phyloP scores from a whole-genome alignment of 2,797 vertebrate genomes.

The Sus cebifrons region DNA sequence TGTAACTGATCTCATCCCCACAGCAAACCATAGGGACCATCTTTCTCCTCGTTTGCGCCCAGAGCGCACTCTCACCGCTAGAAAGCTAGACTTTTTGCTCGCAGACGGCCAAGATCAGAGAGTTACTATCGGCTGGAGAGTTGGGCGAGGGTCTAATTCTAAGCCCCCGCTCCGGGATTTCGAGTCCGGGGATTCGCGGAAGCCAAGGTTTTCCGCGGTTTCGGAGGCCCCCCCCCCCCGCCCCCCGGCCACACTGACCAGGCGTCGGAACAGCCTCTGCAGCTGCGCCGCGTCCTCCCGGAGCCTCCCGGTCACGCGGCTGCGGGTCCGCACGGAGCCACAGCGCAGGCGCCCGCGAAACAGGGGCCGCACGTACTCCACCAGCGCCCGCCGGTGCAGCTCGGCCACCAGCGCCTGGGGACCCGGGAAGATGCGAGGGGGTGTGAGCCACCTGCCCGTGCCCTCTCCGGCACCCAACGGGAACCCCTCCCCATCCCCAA shows the following conservation, averaged over 20 bases:
- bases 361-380: conserved; percentile 95
- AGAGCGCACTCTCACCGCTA: fast-evolving
- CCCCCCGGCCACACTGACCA: conserved; percentile 90
- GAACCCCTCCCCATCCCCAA: background rate
- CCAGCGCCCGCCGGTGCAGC: conserved; percentile 93
- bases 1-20: background rate
- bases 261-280: conserved; percentile 94
- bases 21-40: fast-evolving
- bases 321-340: conserved; percentile 94
- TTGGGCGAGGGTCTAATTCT: background rate
- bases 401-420: conserved; percentile 93
- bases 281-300: conserved; percentile 94
- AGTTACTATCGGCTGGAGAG: fast-evolving
- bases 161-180: background rate
- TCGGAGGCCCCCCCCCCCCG: background rate
- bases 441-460: background rate
- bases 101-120: background rate
- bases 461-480: background rate
- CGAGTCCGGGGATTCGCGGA: background rate
- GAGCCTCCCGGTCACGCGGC: conserved; percentile 93
- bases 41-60: background rate
- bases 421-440: background rate
- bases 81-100: background rate
- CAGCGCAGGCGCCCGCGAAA: conserved; percentile 94
- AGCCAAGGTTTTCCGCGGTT: background rate